Base-by-base conservation (phyloP, 2,113 vertebrate species). In the Panthera leo region DNA sequence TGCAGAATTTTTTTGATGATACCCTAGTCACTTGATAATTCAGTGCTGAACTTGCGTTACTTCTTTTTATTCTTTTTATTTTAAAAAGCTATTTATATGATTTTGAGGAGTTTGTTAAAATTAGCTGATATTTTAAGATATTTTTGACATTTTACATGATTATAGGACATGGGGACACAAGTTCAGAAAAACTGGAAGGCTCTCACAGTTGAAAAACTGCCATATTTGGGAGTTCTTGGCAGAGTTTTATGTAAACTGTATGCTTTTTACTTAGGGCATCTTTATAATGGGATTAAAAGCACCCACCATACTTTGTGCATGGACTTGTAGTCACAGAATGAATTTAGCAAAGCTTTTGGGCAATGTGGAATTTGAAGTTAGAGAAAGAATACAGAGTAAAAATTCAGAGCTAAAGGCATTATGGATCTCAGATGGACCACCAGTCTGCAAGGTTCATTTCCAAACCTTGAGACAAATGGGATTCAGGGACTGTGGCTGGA, bases 61-160 rank as follows among this genome's bases (percentile, higher is more conserved):
- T 97, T 94, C 12, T 63, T 61, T 75, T 71, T 71, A 42, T 96
- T 76, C n/a, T 93, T 92, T 92, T 97, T 61, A 78, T 34, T 95
- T 90, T 51, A 68, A 89, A 88, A 70, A 68, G 23, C 82, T 98
- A 95, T 97, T 91, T 96, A 86, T 87, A 39, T 97, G 19, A 78
- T 96, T 95, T 87, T 96, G 90, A 94, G 73, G 55, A 93, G 58
- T 87, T 86, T 97, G 93, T 97, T 97, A 97, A 97, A 96, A 94
- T 97, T 91, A 91, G 85, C 93, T 94, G 70, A 92, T 97, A 95
- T 98, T 98, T 98, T 97, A 97, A 83, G 94, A 95, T 93, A 85
- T 55, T 80, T 97, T 97, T 96, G 97, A 96, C 93, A 97, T 98
- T 93, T 93, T 97, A 79, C 21, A 45, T 98, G 92, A 94, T 96